Conservation (phyloP, 1,140 invertebrate genomes). For the Saxidomus purpurata region DNA sequence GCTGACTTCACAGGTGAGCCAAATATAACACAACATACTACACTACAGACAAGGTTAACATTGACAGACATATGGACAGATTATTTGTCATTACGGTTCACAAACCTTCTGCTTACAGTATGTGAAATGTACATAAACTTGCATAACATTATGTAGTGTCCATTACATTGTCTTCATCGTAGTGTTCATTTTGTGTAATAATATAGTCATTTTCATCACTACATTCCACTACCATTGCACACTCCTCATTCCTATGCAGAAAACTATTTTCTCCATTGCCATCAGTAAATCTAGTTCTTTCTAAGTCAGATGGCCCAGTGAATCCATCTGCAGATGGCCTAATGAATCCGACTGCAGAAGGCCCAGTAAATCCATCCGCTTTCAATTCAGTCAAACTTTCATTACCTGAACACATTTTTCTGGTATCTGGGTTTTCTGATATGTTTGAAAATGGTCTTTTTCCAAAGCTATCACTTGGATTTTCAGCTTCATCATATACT, state of each 20-base stretch:
- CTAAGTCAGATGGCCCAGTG: background rate
- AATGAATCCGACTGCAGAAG: background rate
- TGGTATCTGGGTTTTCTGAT: slow-evolving; percentile 4
- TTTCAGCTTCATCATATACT: background rate
- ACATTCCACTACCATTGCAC: background rate
- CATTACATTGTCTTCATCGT: background rate
- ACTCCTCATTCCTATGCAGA: background rate
- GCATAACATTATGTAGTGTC: background rate
- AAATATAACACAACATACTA: too few species aligned
- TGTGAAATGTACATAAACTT: too few species aligned
- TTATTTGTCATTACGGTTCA: too few species aligned
- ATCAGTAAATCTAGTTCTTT: background rate
- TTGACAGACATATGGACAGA: too few species aligned
- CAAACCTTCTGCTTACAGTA: too few species aligned
- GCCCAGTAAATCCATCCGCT: background rate
- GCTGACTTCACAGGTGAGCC: too few species aligned
- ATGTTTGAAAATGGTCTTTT: background rate
- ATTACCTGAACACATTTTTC: background rate
- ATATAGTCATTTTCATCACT: background rate
- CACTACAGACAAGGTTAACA: too few species aligned
- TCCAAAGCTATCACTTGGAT: background rate
- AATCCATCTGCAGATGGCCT: too few species aligned
- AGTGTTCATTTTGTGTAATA: background rate
- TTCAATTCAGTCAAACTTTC: background rate
- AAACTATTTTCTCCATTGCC: background rate